Conservation (phyloP, 2,888 invertebrate species). For the Erebia palarica region DNA sequence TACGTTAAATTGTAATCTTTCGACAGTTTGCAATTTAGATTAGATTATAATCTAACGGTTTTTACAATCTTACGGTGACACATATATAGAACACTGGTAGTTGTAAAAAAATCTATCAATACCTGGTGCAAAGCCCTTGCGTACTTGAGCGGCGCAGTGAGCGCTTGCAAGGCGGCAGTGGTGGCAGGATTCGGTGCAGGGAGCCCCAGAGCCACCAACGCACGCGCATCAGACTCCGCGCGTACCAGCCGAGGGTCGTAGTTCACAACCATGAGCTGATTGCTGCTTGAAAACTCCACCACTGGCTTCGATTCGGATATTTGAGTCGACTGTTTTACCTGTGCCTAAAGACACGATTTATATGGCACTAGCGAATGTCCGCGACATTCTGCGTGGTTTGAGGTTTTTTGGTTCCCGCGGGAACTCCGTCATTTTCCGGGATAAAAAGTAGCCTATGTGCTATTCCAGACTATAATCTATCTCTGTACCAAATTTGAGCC, state of each 20-base stretch:
- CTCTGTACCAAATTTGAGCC: too few species aligned
- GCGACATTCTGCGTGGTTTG: too few species aligned
- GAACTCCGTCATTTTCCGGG: too few species aligned
- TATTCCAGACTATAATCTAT: too few species aligned
- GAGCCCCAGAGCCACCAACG: slow-evolving; percentile 91
- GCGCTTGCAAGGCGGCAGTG: slow-evolving; percentile 85
- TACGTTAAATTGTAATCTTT: too few species aligned
- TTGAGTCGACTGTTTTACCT: slow-evolving; percentile 66
- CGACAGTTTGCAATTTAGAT: too few species aligned
- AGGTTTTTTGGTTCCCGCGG: too few species aligned
- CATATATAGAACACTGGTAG: too few species aligned
- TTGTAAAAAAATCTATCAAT: slow-evolving; percentile 13
- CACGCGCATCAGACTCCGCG: slow-evolving; percentile 93
- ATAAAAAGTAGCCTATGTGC: too few species aligned
- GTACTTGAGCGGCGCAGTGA: slow-evolving; percentile 90
- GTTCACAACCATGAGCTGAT: slow-evolving; percentile 93
- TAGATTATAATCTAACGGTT: too few species aligned
- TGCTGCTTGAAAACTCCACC: slow-evolving; percentile 88
- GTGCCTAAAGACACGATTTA: slow-evolving; percentile 51
- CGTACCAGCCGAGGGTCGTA: slow-evolving; percentile 93
- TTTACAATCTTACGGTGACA: too few species aligned
- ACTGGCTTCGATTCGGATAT: slow-evolving; percentile 86
- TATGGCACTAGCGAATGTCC: too few species aligned
- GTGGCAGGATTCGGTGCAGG: slow-evolving; percentile 89
- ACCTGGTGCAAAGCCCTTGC: slow-evolving; percentile 96